A percentile compares a stretch with the other conserved stretches of the same genome.
phyloP scores from a whole-genome alignment of 1,140 invertebrate species.

The Battus philenor region DNA sequence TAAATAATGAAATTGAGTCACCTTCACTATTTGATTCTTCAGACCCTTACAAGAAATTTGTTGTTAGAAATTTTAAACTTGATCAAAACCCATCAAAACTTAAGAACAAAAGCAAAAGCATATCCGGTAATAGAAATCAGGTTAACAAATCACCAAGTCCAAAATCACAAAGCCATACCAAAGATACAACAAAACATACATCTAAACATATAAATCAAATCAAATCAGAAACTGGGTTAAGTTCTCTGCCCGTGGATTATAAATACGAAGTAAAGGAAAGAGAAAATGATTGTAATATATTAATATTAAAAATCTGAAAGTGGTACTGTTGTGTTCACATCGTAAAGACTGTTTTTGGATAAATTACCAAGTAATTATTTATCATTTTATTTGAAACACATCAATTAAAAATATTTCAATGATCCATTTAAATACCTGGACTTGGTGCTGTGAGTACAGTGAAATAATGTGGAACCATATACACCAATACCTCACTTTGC shows the following conservation, averaged over 20 bases:
- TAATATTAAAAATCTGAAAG: slow-evolving; percentile 49
- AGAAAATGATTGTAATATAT: slow-evolving; percentile 59
- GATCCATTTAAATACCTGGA: too few relatives aligned
- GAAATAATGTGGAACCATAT: too few relatives aligned
- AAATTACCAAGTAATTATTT: not conserved
- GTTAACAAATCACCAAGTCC: not conserved
- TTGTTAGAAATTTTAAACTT: slow-evolving; percentile 30
- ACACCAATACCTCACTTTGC: too few relatives aligned
- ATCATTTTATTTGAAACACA: too few relatives aligned
- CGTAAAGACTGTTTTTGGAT: not conserved
- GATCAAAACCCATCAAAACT: not conserved
- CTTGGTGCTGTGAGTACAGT: too few relatives aligned
- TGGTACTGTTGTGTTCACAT: not conserved
- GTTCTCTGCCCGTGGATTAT: slow-evolving; percentile 20
- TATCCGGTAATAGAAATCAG: slow-evolving; percentile 28
- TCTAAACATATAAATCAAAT: not conserved
- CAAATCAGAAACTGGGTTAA: too few relatives aligned
- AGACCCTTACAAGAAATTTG: slow-evolving; percentile 53
- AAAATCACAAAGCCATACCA: not conserved
- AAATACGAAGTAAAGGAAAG: slow-evolving; percentile 58
- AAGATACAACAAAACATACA: slow-evolving; percentile 7
- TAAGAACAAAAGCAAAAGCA: slow-evolving; percentile 40
- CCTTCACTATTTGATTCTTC: slow-evolving; percentile 42
- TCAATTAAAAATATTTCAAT: too few relatives aligned
- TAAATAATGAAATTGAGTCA: not conserved